phyloP scores from a whole-genome alignment of 1,140 invertebrate genomes.

The Oryzaephilus surinamensis region DNA sequence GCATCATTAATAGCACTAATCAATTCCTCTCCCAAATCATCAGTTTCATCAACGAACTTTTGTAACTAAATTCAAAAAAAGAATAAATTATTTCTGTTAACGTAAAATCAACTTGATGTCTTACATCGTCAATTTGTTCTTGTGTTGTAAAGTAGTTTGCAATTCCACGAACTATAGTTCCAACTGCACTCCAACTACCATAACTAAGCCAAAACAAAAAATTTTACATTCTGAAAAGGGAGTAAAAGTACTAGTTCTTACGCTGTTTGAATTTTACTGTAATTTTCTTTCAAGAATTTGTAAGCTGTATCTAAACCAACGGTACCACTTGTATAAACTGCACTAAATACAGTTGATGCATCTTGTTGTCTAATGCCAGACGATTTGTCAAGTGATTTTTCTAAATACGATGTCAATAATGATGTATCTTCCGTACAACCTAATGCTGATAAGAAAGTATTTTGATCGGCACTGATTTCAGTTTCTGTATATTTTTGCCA shows the following conservation, averaged over 20 bases:
- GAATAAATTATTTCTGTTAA: not conserved
- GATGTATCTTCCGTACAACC: slow-evolving; percentile 42
- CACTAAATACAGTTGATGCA: slow-evolving; percentile 4
- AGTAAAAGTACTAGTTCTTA: slow-evolving; percentile 39
- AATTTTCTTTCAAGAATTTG: slow-evolving; percentile 38
- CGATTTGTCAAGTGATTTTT: not conserved
- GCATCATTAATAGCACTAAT: slow-evolving; percentile 1
- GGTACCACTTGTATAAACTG: slow-evolving; percentile 37
- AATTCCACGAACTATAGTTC: slow-evolving; percentile 15
- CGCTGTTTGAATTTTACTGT: slow-evolving; percentile 34
- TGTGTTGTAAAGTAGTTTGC: slow-evolving; percentile 38
- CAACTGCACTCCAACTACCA: not conserved
- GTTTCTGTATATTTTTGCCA: slow-evolving; percentile 39
- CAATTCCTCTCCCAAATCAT: not conserved
- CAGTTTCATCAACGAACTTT: not conserved
- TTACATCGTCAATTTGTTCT: slow-evolving; percentile 29
- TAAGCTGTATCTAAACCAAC: slow-evolving; percentile 38
- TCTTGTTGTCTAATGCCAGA: slow-evolving; percentile 8
- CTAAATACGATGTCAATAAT: not conserved
- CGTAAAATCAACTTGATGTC: too few species aligned
- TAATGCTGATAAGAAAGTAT: slow-evolving; percentile 44
- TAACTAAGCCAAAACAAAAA: too few species aligned
- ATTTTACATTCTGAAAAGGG: too few species aligned
- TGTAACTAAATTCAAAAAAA: not conserved
- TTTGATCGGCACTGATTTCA: slow-evolving; percentile 42